Evolutionary conservation across 2,888 invertebrate species (phyloP), one percentile per base, ranked within the genome.

Genomic region (Pristionchus mayeri): DNA sequence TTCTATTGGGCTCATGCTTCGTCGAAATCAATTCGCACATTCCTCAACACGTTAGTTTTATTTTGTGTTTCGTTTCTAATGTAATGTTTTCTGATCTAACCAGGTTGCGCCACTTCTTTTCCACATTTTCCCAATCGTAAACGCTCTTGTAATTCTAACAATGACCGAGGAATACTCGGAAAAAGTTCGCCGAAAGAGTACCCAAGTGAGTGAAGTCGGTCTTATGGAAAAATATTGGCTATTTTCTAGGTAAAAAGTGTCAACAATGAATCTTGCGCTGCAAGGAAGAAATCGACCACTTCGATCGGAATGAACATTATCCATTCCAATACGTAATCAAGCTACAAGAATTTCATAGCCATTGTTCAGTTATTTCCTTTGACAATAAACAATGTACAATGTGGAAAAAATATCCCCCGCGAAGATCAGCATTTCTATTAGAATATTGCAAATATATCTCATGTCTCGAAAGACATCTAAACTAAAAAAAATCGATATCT

Each of bases 121-220:
- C 2, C 63, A 63, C 18, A 13, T 63, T 4, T 34, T 34, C 34
- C 63, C 63, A 2, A 63, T 63, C 3, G 11, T 27, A 2, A 63
- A 63, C 16, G 63, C 63, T 3, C 34, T 63, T 30, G 34, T 63
- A 34, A 63, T 63, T 63, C 34, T 63, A 1, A 63, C 63, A 18
- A 63, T 63, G 63, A 63, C 63, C 34, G 63, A 63, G 34, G 63
- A 63, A 16, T 63, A 63, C 18, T 30, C 63, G 2, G 63, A 63
- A 16, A 34, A 27, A 0, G 18, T 63, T 34, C 34, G 24, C 16
- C 21, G 34, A 34, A 3, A 18, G 34, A 63, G 18, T 3, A 13
- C 3, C 18, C 13, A 27, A 7, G 63, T 63, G 1, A 13, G 27
- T 57, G 4, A 27, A 57, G 21, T 27, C 9, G 3, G 1, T 24